Percentiles rank a stretch among this genome's conserved stretches.
phyloP scores from a whole-genome alignment of 2,113 vertebrate genomes.

The Maccullochella peelii region DNA sequence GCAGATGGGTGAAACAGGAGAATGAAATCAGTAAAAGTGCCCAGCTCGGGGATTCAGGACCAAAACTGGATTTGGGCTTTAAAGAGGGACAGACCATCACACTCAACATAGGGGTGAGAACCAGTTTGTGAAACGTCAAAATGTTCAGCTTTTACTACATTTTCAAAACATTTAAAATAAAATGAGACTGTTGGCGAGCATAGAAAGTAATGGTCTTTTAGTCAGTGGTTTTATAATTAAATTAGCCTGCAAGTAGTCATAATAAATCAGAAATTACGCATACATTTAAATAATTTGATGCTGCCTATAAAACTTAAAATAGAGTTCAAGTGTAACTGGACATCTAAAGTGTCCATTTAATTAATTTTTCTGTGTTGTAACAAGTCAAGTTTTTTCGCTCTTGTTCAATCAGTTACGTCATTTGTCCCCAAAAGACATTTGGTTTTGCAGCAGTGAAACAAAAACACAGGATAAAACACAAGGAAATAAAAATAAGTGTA shows the following conservation, averaged over 20 bases:
- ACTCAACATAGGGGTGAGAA: conserved; percentile 92
- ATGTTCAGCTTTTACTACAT: background rate
- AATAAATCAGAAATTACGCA: background rate
- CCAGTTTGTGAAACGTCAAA: background rate
- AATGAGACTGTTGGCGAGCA: background rate
- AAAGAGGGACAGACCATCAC: conserved; percentile 98
- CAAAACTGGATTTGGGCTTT: conserved; percentile 94
- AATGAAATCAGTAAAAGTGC: conserved; percentile 90
- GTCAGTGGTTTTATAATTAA: background rate
- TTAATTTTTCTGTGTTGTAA: background rate
- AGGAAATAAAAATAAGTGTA: background rate
- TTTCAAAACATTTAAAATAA: background rate
- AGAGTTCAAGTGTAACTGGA: background rate
- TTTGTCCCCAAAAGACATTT: background rate
- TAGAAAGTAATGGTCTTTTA: background rate
- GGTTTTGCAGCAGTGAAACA: background rate
- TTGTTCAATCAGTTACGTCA: background rate
- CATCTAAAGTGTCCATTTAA: background rate
- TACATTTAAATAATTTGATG: background rate
- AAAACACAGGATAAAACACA: background rate
- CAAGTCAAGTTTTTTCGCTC: too few species aligned
- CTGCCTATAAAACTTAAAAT: background rate
- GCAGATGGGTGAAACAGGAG: conserved; percentile 95
- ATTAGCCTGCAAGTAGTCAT: background rate
- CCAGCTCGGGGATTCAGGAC: conserved; percentile 87